Evolutionary conservation across 37 sponge, comb jelly and placozoan genomes (phyloP).

Genomic region (Diacarnus erythraeanus): DNA sequence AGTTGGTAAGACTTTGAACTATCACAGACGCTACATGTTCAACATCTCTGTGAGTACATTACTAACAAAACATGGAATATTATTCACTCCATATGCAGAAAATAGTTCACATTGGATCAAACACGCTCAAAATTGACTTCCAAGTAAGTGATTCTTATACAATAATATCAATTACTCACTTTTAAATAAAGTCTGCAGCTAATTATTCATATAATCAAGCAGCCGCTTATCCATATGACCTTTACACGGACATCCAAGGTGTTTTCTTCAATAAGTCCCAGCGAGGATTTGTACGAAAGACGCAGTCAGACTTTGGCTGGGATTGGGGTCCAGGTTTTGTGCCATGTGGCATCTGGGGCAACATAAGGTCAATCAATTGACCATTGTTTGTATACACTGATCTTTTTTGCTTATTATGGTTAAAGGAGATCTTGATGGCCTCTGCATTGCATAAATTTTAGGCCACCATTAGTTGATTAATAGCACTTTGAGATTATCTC

Average conservation of each 20-base stretch:
- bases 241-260: slow-evolving; percentile 1
- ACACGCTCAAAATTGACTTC: slow-evolving; percentile 47
- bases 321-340: slow-evolving; percentile 99
- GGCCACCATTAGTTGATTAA: no score
- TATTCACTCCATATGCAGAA: slow-evolving; percentile 30
- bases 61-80: not conserved
- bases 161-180: not conserved
- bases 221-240: slow-evolving; percentile 56
- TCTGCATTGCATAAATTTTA: no score
- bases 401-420: not conserved
- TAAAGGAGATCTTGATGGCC: not conserved
- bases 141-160: slow-evolving; percentile 25
- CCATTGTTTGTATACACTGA: not conserved
- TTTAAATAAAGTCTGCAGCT: slow-evolving; percentile 53
- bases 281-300: slow-evolving; percentile 85
- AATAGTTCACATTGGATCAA: slow-evolving; percentile 16
- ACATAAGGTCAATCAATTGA: slow-evolving; percentile 47
- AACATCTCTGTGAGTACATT: slow-evolving; percentile 58
- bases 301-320: slow-evolving; percentile 99
- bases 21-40: slow-evolving; percentile 62
- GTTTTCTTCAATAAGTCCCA: slow-evolving; percentile 44
- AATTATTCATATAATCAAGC: slow-evolving; percentile 51
- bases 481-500: no score
- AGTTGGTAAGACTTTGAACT: slow-evolving; percentile 47
- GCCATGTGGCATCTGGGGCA: slow-evolving; percentile 87